Evolutionary conservation across 2,888 invertebrate genomes (phyloP).

Genomic region (Drosophila borborema): DNA sequence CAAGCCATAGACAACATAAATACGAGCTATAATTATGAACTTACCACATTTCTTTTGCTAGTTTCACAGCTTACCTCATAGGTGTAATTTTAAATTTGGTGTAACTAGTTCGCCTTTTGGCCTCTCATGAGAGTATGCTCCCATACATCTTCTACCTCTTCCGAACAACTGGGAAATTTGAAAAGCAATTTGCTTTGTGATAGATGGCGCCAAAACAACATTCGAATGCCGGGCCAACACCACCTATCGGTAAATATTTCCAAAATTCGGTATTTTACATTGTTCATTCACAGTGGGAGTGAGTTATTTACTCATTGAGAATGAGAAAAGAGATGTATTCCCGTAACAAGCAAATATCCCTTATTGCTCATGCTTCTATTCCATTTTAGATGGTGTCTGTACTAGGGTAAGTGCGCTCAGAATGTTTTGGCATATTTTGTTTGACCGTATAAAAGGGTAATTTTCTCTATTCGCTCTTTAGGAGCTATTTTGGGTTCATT

Average conservation of each 20-base stretch:
- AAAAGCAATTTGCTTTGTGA: background rate
- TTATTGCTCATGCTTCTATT: background rate
- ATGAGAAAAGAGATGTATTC: slow-evolving; percentile 5
- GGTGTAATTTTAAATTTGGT: background rate
- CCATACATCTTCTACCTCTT: background rate
- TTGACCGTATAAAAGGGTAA: background rate
- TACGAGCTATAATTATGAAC: background rate
- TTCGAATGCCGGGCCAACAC: too few relatives aligned
- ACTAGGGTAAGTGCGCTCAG: too few relatives aligned
- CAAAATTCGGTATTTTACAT: background rate
- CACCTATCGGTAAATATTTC: slow-evolving; percentile 9
- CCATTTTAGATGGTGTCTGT: background rate
- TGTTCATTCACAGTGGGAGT: background rate
- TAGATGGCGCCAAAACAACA: slow-evolving; percentile 17
- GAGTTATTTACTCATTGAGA: background rate
- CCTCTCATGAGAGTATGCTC: background rate
- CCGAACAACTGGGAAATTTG: background rate
- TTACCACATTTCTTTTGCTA: background rate
- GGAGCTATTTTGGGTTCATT: background rate
- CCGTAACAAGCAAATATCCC: slow-evolving; percentile 3
- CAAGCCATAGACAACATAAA: background rate
- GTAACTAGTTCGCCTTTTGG: background rate
- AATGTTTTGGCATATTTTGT: background rate
- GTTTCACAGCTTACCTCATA: background rate
- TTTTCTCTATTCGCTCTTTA: background rate